Percentiles rank a stretch among this genome's conserved stretches.
These are phyloP conservation scores for Chlorospingus semifuscus DNA, from an alignment of 2,797 vertebrate genomes.

Conservation along the genomic window DNA sequence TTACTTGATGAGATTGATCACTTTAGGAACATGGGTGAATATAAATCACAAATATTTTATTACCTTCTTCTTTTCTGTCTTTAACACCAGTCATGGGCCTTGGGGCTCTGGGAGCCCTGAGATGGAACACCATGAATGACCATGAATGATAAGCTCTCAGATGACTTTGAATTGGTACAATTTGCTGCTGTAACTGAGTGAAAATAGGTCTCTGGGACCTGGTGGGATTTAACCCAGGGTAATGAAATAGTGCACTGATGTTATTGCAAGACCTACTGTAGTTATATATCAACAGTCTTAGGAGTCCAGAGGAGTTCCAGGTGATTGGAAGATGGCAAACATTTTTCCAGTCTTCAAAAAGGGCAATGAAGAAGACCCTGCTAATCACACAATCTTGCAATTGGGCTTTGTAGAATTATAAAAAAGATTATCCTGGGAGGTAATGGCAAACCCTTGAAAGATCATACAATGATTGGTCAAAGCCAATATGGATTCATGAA, in stretches of 20 bases:
- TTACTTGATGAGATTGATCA: not conserved
- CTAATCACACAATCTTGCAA: not conserved
- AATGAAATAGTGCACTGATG: not conserved
- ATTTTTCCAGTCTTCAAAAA: not conserved
- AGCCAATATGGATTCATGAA: not conserved
- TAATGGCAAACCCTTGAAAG: not conserved
- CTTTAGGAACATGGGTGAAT: not conserved
- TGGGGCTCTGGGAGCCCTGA: not conserved
- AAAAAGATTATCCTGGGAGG: not conserved
- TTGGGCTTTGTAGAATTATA: not conserved
- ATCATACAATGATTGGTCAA: not conserved
- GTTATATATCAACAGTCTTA: not conserved
- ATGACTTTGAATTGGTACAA: not conserved
- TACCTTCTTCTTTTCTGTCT: not conserved
- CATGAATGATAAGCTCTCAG: not conserved
- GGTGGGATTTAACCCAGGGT: not conserved
- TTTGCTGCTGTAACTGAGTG: not conserved
- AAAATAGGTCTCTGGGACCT: accelerated
- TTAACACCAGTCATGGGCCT: accelerated
- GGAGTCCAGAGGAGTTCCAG: not conserved
- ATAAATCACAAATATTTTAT: not conserved
- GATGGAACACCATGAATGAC: not conserved
- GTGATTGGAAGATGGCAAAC: not conserved
- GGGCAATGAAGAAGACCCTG: not conserved
- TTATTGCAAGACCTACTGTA: not conserved